Evolutionary conservation across 2,113 vertebrate genomes (phyloP).

Genomic region (Anolis sagrei): DNA sequence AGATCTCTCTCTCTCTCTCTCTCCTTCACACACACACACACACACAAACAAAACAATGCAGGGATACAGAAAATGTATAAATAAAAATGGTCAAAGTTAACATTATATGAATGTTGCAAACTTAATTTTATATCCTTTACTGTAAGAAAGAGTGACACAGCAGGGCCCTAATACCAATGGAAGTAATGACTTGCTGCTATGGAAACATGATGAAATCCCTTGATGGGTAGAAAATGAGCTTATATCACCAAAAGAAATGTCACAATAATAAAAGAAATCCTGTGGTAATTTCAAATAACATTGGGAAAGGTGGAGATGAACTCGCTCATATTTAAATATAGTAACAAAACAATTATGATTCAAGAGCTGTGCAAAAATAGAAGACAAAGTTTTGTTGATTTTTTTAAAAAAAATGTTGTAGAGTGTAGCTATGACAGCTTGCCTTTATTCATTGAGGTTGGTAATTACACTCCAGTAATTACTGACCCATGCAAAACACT

Average conservation of each 20-base stretch:
- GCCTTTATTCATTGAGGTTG: conserved; percentile 33
- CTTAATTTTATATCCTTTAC: conserved; percentile 17
- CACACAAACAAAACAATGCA: background rate
- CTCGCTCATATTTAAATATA: conserved; percentile 43
- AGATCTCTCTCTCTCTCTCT: background rate
- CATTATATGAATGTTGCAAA: background rate
- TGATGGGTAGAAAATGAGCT: conserved; percentile 32
- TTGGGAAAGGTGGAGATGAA: background rate
- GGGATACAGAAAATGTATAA: background rate
- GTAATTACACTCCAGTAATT: conserved; percentile 19
- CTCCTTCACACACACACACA: background rate
- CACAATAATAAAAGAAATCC: conserved; percentile 32
- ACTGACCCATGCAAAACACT: conserved; percentile 47
- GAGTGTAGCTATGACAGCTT: conserved; percentile 22
- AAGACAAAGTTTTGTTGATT: conserved; percentile 14
- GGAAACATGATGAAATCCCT: conserved; percentile 41
- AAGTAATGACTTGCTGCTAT: conserved; percentile 44
- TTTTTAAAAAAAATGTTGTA: background rate
- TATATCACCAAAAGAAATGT: conserved; percentile 44
- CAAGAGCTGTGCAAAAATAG: conserved; percentile 11
- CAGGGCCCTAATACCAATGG: background rate
- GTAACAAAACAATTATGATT: conserved; percentile 30
- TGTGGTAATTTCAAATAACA: conserved; percentile 27
- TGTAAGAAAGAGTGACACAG: background rate
- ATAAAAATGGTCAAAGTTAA: conserved; percentile 38